Base-by-base conservation (phyloP, 2,797 vertebrate species). In the Malacoraja senta region DNA sequence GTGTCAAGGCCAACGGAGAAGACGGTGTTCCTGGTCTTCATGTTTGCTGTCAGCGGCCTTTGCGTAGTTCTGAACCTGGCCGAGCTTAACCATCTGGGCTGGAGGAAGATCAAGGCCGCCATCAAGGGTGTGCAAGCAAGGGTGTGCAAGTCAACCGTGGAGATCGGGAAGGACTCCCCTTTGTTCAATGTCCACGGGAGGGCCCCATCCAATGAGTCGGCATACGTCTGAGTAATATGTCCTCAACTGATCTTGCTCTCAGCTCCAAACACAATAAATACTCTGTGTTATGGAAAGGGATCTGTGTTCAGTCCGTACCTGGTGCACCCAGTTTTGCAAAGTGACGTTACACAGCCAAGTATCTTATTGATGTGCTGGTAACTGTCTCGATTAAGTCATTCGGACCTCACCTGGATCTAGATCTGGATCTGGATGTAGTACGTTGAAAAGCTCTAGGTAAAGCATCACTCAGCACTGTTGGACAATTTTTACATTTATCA, bases 21-120 rank as follows among this genome's bases (percentile, higher is more conserved):
- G 93, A 98, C 97, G 0, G 97, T 98, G 0, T 98, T 98, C 95
- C 94, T 98, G 91, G 98, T 98, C 0, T 98, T 98, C 95, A 98
- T 98, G 98, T 98, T 98, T 0, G 98, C 98, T 0, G 98, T 98
- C 35, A 98, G 98, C 0, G 97, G 98, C 0, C 96, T 98, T 93
- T 98, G 98, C 3, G 98, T 98, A 13, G 96, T 98, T 90, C 97
- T 98, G 95, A 98, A 98, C 96, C 94, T 98, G 94, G 98, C 98
- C 0, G 98, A 98, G 95, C 97, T 98, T 93, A 98, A 98, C 96
- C 98, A 98, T 93, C 95, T 98, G 86, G 98, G 98, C 76, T 98
- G 98, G 98, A 95, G 97, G 88, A 98, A 98, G 95, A 97, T 98
- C 93, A 97, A 97, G 93, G 96, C 97, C 0, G 98, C 98, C 74